Evolutionary conservation across 2,888 invertebrate genomes (phyloP).

Genomic region (Perithous albicinctus): DNA sequence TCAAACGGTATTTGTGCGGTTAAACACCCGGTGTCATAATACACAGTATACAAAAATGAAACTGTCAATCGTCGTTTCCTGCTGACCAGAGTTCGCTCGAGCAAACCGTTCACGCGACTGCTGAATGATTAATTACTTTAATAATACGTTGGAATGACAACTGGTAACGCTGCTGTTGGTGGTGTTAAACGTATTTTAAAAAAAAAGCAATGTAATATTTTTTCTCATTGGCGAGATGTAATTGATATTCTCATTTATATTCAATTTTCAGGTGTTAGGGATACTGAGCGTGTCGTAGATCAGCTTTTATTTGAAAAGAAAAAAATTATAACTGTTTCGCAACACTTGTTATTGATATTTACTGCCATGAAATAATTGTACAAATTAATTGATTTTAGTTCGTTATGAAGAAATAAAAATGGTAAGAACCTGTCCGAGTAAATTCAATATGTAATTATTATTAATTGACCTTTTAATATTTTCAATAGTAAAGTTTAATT

Average conservation of each 20-base stretch:
- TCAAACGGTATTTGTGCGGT: conserved; percentile 4
- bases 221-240: conserved; percentile 4
- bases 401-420: no score
- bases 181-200: conserved; percentile 25
- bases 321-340: not conserved
- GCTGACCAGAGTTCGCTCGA: conserved; percentile 9
- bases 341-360: not conserved
- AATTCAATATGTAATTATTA: not conserved
- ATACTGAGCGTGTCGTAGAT: not conserved
- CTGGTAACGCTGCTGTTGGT: conserved; percentile 13
- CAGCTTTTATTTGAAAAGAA: not conserved
- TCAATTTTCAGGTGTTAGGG: not conserved
- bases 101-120: conserved; percentile 57
- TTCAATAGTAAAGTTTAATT: not conserved
- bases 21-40: not conserved
- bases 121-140: conserved; percentile 69
- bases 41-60: not conserved
- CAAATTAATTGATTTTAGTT: no score
- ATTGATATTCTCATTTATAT: conserved; percentile 50
- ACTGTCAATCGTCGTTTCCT: conserved; percentile 24
- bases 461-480: not conserved
- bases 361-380: not conserved
- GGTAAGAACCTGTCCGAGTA: no score
- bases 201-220: conserved; percentile 20
- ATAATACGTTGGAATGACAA: conserved; percentile 66